Evolutionary conservation across 2,888 invertebrate genomes (phyloP).

Genomic region (Mythimna loreyi): DNA sequence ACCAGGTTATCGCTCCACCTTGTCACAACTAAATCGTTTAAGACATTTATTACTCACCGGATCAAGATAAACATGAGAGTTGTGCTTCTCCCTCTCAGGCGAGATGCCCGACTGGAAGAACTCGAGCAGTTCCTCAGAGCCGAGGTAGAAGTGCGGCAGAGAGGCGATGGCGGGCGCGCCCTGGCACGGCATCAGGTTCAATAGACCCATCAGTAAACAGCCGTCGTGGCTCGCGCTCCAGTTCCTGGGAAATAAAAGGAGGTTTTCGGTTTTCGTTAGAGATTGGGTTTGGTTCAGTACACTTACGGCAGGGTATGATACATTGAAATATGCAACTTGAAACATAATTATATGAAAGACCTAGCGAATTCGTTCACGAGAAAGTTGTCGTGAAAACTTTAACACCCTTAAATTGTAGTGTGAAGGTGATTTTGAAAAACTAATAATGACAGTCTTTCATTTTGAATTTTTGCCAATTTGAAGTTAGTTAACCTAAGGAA

Average conservation of each 20-base stretch:
- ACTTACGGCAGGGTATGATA: neutral
- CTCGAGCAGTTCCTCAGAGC: conserved; percentile 86
- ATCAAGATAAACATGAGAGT: conserved; percentile 91
- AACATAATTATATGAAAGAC: too few relatives aligned
- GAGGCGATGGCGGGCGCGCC: conserved; percentile 92
- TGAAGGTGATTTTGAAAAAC: too few relatives aligned
- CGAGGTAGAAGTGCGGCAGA: conserved; percentile 92
- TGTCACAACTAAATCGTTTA: too few relatives aligned
- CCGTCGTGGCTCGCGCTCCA: conserved; percentile 85
- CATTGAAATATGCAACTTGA: too few relatives aligned
- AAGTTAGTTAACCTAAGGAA: too few relatives aligned
- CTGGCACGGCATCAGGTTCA: conserved; percentile 89
- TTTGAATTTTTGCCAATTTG: too few relatives aligned
- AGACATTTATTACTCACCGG: conserved; percentile 83
- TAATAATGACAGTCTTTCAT: too few relatives aligned
- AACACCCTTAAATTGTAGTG: too few relatives aligned
- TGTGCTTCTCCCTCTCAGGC: conserved; percentile 90
- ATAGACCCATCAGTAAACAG: conserved; percentile 89
- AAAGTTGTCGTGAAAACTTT: too few relatives aligned
- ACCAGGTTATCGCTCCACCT: too few relatives aligned
- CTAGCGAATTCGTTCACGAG: too few relatives aligned
- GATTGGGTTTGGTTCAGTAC: neutral
- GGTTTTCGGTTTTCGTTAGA: too few relatives aligned
- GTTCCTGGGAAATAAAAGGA: conserved; percentile 70
- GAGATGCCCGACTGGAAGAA: conserved; percentile 88